These are phyloP conservation scores for Metallyticus violacea DNA, from an alignment of 2,888 invertebrate species.

Conservation along the genomic window DNA sequence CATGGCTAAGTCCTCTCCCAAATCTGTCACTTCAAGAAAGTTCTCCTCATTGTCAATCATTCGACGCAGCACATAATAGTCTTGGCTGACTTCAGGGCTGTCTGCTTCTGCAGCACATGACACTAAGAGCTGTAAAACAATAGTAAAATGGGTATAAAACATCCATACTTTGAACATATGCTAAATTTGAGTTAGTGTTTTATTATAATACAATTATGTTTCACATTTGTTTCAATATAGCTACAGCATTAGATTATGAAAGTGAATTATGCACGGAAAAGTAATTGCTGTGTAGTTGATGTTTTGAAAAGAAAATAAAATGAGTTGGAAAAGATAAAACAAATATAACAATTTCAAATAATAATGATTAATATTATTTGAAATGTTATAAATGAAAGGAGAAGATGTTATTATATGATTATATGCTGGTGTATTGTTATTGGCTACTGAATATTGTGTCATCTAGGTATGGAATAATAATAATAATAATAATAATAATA, in stretches of 20 bases:
- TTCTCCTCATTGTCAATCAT: conserved; percentile 88
- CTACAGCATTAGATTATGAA: neutral
- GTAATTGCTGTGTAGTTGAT: too few species aligned
- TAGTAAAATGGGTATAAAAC: neutral
- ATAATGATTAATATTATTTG: too few species aligned
- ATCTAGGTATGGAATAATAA: too few species aligned
- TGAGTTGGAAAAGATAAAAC: too few species aligned
- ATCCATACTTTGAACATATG: neutral
- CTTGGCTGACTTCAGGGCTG: conserved; percentile 82
- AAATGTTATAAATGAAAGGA: too few species aligned
- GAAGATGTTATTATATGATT: too few species aligned
- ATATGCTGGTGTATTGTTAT: too few species aligned
- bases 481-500: too few species aligned
- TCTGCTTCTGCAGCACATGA: conserved; percentile 86
- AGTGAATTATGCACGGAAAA: neutral
- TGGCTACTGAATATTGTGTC: too few species aligned
- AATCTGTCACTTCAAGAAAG: conserved; percentile 83
- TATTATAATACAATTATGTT: neutral
- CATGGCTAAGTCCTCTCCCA: conserved; percentile 92
- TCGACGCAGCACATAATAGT: conserved; percentile 78
- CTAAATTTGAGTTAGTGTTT: neutral
- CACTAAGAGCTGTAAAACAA: conserved; percentile 69
- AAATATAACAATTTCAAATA: too few species aligned
- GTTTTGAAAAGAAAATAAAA: too few species aligned
- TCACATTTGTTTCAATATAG: neutral